Base-by-base conservation (phyloP, 2,888 invertebrate species). In the Thereva nobilitata region DNA sequence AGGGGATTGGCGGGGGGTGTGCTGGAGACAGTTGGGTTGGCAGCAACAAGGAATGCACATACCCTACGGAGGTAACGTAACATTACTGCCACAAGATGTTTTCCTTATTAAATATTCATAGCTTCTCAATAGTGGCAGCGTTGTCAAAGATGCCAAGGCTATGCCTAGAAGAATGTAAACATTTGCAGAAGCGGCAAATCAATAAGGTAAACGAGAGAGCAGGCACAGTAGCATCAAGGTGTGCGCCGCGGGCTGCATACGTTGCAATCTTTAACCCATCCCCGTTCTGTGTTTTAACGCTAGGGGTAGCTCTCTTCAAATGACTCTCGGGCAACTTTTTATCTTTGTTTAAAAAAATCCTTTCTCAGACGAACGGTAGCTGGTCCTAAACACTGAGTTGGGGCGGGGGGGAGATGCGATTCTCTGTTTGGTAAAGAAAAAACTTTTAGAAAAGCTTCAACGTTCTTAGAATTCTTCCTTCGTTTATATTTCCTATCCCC, bases 71-170 rank as follows among this genome's bases (percentile, higher is more conserved):
- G 34, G 47, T 23, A 49, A 40, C 47, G 23, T 8, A 34, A 37
- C 59, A 49, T 49, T 45, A 59, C 59, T 59, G 59, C 49, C 59
- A 47, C 47, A 59, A 47, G 59, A 47, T 59, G 47, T 45, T 59
- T 59, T 59, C 59, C 38, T 59, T 59, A 59, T 59, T 59, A 59
- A 59, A 59, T 59, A 59, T 59, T 59, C 59, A 59, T 59, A 38
- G 59, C 23, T 59, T 49, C 38, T 47, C 37, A 45, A 49, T 47
- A 47, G 59, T 35, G 40, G 49, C 37, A 59, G 37, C 37, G 10
- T 37, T 38, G 5, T 42, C 55, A 12, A 5, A 6, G 49, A n/a
- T 4, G 49, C 6, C 9, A n/a, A 12, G 12, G n/a, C 23, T 3
- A 38, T 40, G 8, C 55, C 42, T 42, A 42, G 8, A 42, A 42